phyloP scores from a whole-genome alignment of 2,797 vertebrate genomes.

The Sebastes reedi region DNA sequence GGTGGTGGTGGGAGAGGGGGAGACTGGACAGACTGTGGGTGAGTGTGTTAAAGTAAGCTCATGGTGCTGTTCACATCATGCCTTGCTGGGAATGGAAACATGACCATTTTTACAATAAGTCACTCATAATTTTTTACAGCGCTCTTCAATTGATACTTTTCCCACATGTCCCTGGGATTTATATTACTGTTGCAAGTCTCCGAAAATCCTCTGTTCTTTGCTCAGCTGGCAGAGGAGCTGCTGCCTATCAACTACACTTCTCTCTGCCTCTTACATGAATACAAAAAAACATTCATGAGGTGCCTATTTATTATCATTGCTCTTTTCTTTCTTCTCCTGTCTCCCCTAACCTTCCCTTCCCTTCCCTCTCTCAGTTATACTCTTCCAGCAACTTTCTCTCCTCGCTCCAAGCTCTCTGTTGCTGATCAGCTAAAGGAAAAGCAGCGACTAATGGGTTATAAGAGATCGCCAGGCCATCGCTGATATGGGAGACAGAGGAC shows the following conservation, averaged over 20 bases:
- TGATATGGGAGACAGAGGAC: not conserved
- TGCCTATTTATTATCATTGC: slow-evolving; percentile 38
- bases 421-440: slow-evolving; percentile 18
- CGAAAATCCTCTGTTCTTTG: slow-evolving; percentile 46
- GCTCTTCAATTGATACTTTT: slow-evolving; percentile 68
- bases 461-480: not conserved
- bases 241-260: slow-evolving; percentile 38
- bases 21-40: slow-evolving; percentile 46
- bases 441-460: slow-evolving; percentile 1
- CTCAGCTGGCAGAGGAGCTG: slow-evolving; percentile 45
- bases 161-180: slow-evolving; percentile 71
- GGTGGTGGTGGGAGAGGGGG: not conserved
- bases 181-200: slow-evolving; percentile 44
- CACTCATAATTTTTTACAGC: slow-evolving; percentile 64
- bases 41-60: slow-evolving; percentile 67
- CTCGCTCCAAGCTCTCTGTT: not conserved
- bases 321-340: not conserved
- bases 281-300: slow-evolving; percentile 59
- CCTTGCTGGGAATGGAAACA: slow-evolving; percentile 69
- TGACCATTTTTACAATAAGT: slow-evolving; percentile 67
- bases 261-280: slow-evolving; percentile 57
- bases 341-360: not conserved
- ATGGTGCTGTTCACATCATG: slow-evolving; percentile 51
- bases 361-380: not conserved
- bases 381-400: slow-evolving; percentile 13